Evolutionary conservation across 30 jellyfish, hydroid and myxozoan species (phyloP).

Genomic region (Cassiopea andromeda): DNA sequence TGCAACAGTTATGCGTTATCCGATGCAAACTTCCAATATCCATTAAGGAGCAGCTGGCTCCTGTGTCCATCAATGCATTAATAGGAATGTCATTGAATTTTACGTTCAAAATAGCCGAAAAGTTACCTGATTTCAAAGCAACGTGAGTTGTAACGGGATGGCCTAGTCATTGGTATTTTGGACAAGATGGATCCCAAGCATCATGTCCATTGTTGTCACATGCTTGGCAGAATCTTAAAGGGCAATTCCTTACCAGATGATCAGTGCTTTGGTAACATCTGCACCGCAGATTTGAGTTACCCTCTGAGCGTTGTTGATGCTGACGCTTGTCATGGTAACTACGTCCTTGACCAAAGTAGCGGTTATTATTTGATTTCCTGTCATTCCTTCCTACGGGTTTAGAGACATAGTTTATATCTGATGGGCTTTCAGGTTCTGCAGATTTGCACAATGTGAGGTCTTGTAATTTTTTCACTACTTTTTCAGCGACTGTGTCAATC

Average conservation of each 20-base stretch:
- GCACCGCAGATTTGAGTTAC: background rate
- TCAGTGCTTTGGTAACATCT: conserved; percentile 52
- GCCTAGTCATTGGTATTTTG: background rate
- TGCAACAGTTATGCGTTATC: conserved; percentile 8
- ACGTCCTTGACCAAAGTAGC: conserved; percentile 16
- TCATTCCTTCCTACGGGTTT: background rate
- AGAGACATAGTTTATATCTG: background rate
- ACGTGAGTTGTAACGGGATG: background rate
- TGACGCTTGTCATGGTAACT: background rate
- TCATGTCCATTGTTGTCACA: conserved; percentile 50
- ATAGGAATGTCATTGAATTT: background rate
- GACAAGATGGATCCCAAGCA: conserved; percentile 20
- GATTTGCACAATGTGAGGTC: background rate
- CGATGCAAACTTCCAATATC: conserved; percentile 22
- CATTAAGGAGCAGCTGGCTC: conserved; percentile 45
- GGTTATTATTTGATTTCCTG: conserved; percentile 1
- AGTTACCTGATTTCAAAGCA: background rate
- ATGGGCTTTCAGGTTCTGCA: background rate
- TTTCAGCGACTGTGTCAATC: conserved; percentile 2
- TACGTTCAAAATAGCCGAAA: background rate
- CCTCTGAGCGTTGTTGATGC: background rate
- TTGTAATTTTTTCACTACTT: conserved; percentile 4
- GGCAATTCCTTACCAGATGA: conserved; percentile 31
- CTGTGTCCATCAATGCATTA: background rate
- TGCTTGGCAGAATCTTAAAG: conserved; percentile 49